Evolutionary conservation across 2,797 vertebrate species (phyloP).

Genomic region (Bovichtus variegatus): DNA sequence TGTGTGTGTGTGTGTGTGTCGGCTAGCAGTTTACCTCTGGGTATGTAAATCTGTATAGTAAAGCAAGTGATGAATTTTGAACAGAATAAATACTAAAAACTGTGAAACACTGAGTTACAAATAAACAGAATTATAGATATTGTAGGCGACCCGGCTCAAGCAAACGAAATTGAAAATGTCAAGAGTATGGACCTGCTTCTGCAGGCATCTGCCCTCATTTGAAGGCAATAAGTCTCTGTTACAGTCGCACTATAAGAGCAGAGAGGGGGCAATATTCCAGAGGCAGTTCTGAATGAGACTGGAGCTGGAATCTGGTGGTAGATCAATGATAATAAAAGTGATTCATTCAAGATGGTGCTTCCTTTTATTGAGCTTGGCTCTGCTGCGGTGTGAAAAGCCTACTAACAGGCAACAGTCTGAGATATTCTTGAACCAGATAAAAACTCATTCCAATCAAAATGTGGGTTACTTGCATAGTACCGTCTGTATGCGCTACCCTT

Average conservation of each 20-base stretch:
- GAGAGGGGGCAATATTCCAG: constrained; percentile 61
- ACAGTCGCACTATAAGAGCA: constrained; percentile 38
- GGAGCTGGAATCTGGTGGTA: constrained; percentile 58
- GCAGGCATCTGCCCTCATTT: constrained; percentile 45
- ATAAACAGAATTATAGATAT: constrained; percentile 36
- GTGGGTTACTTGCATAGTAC: constrained; percentile 14
- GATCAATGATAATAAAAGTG: constrained; percentile 76
- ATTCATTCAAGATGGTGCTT: constrained; percentile 64
- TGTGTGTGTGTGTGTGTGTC: neutral
- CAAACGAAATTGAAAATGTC: constrained; percentile 55
- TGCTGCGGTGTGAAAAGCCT: constrained; percentile 52
- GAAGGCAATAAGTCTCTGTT: constrained; percentile 50
- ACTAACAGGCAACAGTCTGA: constrained; percentile 29
- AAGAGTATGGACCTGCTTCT: constrained; percentile 42
- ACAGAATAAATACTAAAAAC: constrained; percentile 23
- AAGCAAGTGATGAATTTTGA: constrained; percentile 19
- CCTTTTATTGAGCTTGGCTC: constrained; percentile 52
- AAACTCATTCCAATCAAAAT: constrained; percentile 40
- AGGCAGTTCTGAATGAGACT: constrained; percentile 49
- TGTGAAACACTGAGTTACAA: constrained; percentile 12
- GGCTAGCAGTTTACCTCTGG: neutral
- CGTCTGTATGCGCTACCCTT: constrained; percentile 1
- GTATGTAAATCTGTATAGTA: constrained; percentile 8
- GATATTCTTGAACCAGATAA: constrained; percentile 52
- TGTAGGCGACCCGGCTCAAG: constrained; percentile 7